phyloP scores from a whole-genome alignment of 2,888 invertebrate species.

The Archaeoteleia sp. region DNA sequence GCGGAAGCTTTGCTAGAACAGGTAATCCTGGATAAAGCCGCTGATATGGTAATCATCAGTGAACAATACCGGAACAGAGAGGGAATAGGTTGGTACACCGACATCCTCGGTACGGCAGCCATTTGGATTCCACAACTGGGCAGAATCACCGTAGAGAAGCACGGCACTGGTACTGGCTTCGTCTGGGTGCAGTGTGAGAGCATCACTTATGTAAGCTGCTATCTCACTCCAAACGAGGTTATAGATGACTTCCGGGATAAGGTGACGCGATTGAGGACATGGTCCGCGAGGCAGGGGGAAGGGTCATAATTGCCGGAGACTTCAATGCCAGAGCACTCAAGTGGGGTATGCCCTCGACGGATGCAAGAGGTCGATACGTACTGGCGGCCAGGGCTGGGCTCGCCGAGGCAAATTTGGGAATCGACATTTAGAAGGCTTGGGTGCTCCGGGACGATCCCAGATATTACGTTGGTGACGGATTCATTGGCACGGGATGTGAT shows the following conservation, averaged over 20 bases:
- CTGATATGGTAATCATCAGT: constrained; percentile 14
- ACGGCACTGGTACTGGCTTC: constrained; percentile 20
- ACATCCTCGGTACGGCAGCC: constrained; percentile 33
- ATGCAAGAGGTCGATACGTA: too few relatives aligned
- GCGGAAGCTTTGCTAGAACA: constrained; percentile 43
- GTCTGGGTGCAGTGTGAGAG: constrained; percentile 24
- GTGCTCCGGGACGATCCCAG: constrained; percentile 22
- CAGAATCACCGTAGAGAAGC: background rate
- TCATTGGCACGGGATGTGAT: constrained; percentile 1
- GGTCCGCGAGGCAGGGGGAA: too few relatives aligned
- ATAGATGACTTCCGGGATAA: too few relatives aligned
- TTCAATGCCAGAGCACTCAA: too few relatives aligned
- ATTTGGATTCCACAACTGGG: constrained; percentile 24
- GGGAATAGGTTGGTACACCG: constrained; percentile 19
- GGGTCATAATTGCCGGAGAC: too few relatives aligned
- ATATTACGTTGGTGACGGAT: constrained; percentile 36
- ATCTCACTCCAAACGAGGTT: too few relatives aligned
- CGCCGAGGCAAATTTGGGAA: too few relatives aligned
- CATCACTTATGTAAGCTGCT: too few relatives aligned
- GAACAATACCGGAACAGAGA: constrained; percentile 13
- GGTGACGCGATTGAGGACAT: too few relatives aligned
- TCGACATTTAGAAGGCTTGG: constrained; percentile 37
- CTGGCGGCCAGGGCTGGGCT: too few relatives aligned
- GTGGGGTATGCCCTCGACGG: too few relatives aligned
- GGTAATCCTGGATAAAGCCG: constrained; percentile 7